Evolutionary conservation across 2,113 vertebrate genomes (phyloP), one percentile per base, ranked within the genome.

Genomic region (Cynoglossus semilaevis): DNA sequence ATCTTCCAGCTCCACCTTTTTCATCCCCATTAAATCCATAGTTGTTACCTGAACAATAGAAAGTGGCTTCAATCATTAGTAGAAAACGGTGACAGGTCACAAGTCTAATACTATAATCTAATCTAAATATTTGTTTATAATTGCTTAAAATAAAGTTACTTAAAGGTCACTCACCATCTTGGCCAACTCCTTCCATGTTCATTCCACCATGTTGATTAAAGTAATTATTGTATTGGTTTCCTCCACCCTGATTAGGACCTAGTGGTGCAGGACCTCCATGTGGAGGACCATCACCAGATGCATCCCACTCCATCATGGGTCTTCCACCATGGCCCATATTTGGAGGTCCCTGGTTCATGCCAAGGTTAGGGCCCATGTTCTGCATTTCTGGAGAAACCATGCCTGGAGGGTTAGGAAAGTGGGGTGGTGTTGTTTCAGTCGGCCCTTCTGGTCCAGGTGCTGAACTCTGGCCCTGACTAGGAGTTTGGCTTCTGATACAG

Each of bases 181-280:
- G 62, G 18, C 72, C 69, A 40, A 76, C 77, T 2, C 87, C 88
- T 46, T 94, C 94, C 87, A 93, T 92, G 10, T 90, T 86, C 85
- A 94, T 72, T 9, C 84, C 85, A 11, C 95, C 94, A 41, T 91
- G 93, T 43, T 93, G 94, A 14, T 89, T 91, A 86, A 93, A 97
- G 80, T 94, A 96, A 63, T 88, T 90, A 9, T 95, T 93, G n/a
- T 93, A 96, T 77, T 93, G 97, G 56, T 91, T 93, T 42, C 84
- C 92, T 0, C 87, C 80, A 0, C 91, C 86, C 0, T 89, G 91
- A 18, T 85, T 74, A 40, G 87, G 81, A 0, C 88, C 91, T 0
- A 92, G 91, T 0, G 91, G 89, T 85, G 94, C 90, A 74, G 91
- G 89, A 11, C 91, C 91, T 0, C 87, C 86, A 9, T 91, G 92